phyloP scores from a whole-genome alignment of 1,140 invertebrate genomes.

The Calephelis nemesis region DNA sequence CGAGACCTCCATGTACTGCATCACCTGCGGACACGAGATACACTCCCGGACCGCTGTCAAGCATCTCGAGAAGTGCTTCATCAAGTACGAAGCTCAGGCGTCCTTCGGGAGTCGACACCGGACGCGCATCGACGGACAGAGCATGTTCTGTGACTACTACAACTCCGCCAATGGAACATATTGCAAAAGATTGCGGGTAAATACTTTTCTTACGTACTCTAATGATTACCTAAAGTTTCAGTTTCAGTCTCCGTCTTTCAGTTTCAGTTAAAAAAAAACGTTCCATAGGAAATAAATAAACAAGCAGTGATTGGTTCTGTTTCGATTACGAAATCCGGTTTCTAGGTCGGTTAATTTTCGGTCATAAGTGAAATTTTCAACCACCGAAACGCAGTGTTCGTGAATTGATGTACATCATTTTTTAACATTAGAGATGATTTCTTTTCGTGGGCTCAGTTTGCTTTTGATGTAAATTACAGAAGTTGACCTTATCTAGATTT shows the following conservation, averaged over 20 bases:
- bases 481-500: too few relatives aligned
- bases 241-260: slow-evolving; percentile 3
- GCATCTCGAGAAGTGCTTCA: slow-evolving; percentile 97
- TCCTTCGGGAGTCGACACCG: slow-evolving; percentile 97
- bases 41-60: slow-evolving; percentile 92
- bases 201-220: slow-evolving; percentile 13
- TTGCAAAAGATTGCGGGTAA: slow-evolving; percentile 93
- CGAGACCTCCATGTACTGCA: slow-evolving; percentile 95
- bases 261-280: too few relatives aligned
- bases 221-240: neutral
- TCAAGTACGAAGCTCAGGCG: slow-evolving; percentile 98
- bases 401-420: too few relatives aligned
- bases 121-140: slow-evolving; percentile 95
- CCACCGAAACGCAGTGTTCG: too few relatives aligned
- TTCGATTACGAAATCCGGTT: too few relatives aligned
- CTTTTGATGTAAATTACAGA: too few relatives aligned
- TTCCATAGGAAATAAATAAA: too few relatives aligned
- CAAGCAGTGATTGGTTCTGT: too few relatives aligned
- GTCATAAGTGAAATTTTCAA: too few relatives aligned
- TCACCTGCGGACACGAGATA: slow-evolving; percentile 97
- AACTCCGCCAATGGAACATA: slow-evolving; percentile 95
- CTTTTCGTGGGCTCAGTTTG: too few relatives aligned
- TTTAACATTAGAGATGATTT: too few relatives aligned
- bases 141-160: slow-evolving; percentile 99
- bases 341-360: too few relatives aligned